A percentile compares a stretch with the other conserved stretches of the same genome.
Conservation (phyloP, 1,140 invertebrate genomes). For the Panulirus ornatus region DNA sequence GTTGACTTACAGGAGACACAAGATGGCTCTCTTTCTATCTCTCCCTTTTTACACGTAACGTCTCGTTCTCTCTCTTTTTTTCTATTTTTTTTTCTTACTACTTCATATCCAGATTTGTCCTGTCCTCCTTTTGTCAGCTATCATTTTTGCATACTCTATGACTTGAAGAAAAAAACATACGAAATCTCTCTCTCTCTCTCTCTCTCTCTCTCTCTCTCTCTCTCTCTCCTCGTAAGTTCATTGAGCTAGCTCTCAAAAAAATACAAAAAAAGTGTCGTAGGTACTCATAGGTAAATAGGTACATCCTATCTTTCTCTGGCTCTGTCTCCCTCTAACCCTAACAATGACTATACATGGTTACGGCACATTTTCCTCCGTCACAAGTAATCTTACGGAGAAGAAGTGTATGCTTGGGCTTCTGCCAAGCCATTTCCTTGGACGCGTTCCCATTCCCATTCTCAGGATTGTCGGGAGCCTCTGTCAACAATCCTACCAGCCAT, state of each 20-base stretch:
- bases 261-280: too few relatives aligned
- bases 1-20: not conserved
- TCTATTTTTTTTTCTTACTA: not conserved
- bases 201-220: not conserved
- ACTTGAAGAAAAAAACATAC: too few relatives aligned
- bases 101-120: not conserved
- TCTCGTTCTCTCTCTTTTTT: too few relatives aligned
- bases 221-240: too few relatives aligned
- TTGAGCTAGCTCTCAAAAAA: too few relatives aligned
- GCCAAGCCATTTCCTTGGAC: not conserved
- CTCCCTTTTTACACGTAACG: not conserved
- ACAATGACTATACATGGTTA: not conserved
- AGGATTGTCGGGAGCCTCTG: not conserved
- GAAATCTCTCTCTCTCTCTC: not conserved
- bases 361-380: slow-evolving; percentile 2
- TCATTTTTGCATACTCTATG: not conserved
- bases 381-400: slow-evolving; percentile 2
- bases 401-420: not conserved
- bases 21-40: not conserved
- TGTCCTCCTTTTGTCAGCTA: too few relatives aligned
- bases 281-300: too few relatives aligned
- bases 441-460: not conserved
- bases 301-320: not conserved
- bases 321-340: not conserved
- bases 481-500: slow-evolving; percentile 12